Conservation (phyloP, 1,140 invertebrate species). For the Eurosta solidaginis region DNA sequence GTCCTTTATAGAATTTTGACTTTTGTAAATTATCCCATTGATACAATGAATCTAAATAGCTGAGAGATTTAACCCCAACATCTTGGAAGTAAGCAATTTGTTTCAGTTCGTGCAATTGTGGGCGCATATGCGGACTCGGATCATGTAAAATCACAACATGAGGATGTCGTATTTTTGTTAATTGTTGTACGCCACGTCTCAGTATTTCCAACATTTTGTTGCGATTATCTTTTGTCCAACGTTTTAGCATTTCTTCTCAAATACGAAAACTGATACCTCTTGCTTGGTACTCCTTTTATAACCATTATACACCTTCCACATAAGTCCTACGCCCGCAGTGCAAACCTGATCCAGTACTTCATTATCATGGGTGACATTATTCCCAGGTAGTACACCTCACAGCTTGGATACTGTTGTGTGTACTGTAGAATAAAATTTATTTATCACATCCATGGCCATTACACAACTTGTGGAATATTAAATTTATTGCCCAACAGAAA, state of each 20-base stretch:
- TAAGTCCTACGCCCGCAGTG: constrained; percentile 84
- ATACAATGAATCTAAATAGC: constrained; percentile 93
- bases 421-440: constrained; percentile 82
- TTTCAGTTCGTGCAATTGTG: too few relatives aligned
- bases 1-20: too few relatives aligned
- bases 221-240: constrained; percentile 78
- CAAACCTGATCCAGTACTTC: constrained; percentile 86
- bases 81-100: too few relatives aligned
- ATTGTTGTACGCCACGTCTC: constrained; percentile 82
- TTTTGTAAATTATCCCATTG: too few relatives aligned
- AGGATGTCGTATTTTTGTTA: constrained; percentile 93
- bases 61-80: constrained; percentile 93
- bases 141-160: constrained; percentile 89
- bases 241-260: constrained; percentile 91
- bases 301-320: constrained; percentile 94
- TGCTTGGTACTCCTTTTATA: constrained; percentile 94
- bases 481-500: too few relatives aligned
- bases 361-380: constrained; percentile 90
- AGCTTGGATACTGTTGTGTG: constrained; percentile 78
- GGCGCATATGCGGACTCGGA: constrained; percentile 77
- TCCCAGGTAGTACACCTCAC: too few relatives aligned
- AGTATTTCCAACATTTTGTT: constrained; percentile 85
- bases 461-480: background rate
- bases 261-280: constrained; percentile 93
- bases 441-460: constrained; percentile 79